These are phyloP conservation scores for Protonemura montana DNA, from an alignment of 2,888 invertebrate species.

Conservation along the genomic window DNA sequence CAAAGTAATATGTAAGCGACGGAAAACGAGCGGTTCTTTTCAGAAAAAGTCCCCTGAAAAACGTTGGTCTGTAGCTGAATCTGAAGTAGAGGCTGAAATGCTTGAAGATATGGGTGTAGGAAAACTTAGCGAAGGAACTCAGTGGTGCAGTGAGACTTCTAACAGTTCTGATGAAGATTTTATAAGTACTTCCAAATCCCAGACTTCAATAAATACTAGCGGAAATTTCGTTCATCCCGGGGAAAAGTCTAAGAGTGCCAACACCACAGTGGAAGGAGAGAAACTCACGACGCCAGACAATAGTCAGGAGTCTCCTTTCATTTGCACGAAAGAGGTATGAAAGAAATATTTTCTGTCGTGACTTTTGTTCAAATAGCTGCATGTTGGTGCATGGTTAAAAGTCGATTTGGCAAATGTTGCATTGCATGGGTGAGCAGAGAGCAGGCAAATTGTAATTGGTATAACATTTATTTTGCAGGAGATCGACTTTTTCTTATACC, in stretches of 20 bases:
- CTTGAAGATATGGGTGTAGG: conserved; percentile 69
- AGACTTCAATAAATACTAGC: not conserved
- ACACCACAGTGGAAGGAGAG: not conserved
- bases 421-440: too few species aligned
- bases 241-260: not conserved
- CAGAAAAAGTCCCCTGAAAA: not conserved
- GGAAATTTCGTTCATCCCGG: not conserved
- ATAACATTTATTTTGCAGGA: conserved; percentile 43
- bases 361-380: too few species aligned
- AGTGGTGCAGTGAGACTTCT: conserved; percentile 1
- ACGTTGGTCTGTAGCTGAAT: conserved; percentile 44
- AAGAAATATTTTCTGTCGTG: not conserved
- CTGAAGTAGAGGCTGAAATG: conserved; percentile 60
- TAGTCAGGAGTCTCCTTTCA: conserved; percentile 50
- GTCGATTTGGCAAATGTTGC: too few species aligned
- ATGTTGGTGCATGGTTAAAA: too few species aligned
- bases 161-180: not conserved
- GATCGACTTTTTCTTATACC: conserved; percentile 43
- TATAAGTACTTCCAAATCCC: not conserved
- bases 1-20: not conserved
- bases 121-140: conserved; percentile 63
- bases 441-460: too few species aligned
- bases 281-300: conserved; percentile 47
- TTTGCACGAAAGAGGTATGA: not conserved
- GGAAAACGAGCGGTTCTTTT: not conserved